These are phyloP conservation scores for Pachyuromys duprasi DNA, from an alignment of 2,797 vertebrate genomes.

Conservation along the genomic window DNA sequence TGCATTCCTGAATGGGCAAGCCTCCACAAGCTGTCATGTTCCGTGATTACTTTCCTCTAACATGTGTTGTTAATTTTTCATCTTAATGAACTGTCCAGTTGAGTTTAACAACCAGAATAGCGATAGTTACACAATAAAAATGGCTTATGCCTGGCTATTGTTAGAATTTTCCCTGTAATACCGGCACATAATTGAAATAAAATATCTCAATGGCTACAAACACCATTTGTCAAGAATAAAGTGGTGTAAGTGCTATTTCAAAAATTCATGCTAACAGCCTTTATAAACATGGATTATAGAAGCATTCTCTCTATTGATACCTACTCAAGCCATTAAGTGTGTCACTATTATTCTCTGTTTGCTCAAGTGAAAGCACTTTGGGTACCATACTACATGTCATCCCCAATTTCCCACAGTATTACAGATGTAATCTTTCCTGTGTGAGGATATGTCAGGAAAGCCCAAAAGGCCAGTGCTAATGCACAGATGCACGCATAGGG, in stretches of 20 bases:
- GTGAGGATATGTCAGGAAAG: conserved; percentile 15
- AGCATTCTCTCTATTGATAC: not conserved
- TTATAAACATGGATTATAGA: conserved; percentile 70
- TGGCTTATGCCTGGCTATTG: conserved; percentile 86
- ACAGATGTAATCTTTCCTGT: conserved; percentile 38
- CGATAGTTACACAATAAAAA: conserved; percentile 87
- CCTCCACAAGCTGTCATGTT: conserved; percentile 86
- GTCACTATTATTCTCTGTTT: conserved; percentile 54
- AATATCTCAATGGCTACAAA: conserved; percentile 82
- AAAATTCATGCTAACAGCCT: conserved; percentile 75
- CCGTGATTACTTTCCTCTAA: conserved; percentile 86
- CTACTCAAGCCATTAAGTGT: conserved; percentile 55
- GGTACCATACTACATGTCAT: conserved; percentile 47
- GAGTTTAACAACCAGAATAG: conserved; percentile 84
- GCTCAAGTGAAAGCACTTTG: conserved; percentile 67
- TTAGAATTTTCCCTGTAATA: conserved; percentile 85
- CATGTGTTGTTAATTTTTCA: conserved; percentile 90
- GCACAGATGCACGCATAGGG: not conserved
- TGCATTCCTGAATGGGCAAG: not conserved
- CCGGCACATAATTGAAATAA: conserved; percentile 87
- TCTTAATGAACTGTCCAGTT: conserved; percentile 90
- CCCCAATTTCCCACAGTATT: conserved; percentile 58
- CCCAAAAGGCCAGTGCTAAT: not conserved
- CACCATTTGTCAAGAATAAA: conserved; percentile 85
- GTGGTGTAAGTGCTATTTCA: conserved; percentile 74